A percentile compares a stretch with the other conserved stretches of the same genome.
Conservation (phyloP, 1,140 invertebrate species). For the Araneus ventricosus region DNA sequence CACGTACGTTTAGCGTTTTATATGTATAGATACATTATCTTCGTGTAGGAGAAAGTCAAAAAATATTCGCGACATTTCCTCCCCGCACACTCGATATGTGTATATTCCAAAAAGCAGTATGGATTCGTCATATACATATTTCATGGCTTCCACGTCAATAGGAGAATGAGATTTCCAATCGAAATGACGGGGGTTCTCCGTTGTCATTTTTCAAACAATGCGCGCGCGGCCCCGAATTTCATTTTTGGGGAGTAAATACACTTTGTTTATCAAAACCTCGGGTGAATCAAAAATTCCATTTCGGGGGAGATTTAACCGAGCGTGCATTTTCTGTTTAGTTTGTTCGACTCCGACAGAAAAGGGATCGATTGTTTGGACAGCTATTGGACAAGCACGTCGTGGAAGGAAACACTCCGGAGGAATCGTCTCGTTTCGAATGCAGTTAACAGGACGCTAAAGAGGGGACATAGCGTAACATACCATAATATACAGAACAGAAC, state of each 20-base stretch:
- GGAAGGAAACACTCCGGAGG: too few relatives aligned
- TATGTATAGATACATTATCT: too few relatives aligned
- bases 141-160: not conserved
- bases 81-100: not conserved
- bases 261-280: slow-evolving; percentile 4
- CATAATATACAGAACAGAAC: too few relatives aligned
- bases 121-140: not conserved
- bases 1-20: too few relatives aligned
- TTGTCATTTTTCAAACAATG: slow-evolving; percentile 26
- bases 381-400: not conserved
- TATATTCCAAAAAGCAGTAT: not conserved
- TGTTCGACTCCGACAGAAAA: not conserved
- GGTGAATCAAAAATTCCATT: slow-evolving; percentile 38
- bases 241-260: slow-evolving; percentile 19
- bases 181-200: not conserved
- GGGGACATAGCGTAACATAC: too few relatives aligned
- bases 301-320: not conserved
- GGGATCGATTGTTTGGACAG: not conserved
- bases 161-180: not conserved
- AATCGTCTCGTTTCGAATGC: too few relatives aligned
- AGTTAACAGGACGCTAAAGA: too few relatives aligned
- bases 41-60: too few relatives aligned
- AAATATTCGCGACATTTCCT: not conserved
- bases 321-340: not conserved
- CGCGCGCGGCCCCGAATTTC: not conserved